Evolutionary conservation across 30 jellyfish, hydroid and myxozoan genomes (phyloP), one percentile per base, ranked within the genome.

Genomic region (Catostylus mosaicus): DNA sequence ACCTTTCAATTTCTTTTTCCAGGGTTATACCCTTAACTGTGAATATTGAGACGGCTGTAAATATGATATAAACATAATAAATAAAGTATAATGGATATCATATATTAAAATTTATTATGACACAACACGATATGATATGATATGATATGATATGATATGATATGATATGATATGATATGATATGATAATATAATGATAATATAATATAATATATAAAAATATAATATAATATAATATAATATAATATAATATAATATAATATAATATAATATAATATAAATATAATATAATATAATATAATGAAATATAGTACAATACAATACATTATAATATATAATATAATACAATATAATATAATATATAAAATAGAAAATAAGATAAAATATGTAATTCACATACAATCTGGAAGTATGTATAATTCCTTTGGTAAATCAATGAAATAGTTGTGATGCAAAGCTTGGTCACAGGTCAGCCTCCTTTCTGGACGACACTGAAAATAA

Each of bases 391-490:
- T 20, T 0, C 30, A 76, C 97, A 56, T 48, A 90, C 97, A 46
- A 65, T 77, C 92, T 9, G 95, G 68, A 26, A 90, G 77, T 16
- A 86, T 51, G 75, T 73, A 47, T 1, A 90, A 50, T 38, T 78
- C 96, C 61, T 73, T 62, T 26, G 97, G 97, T 11, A 90, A 43
- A 59, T 83, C 94, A 24, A 80, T n/a, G 87, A 90, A 90, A 66
- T 73, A 90, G 57, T 23, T 29, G 59, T 90, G 92, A 14, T 82
- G 86, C 46, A 90, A 20, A 18, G 96, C 97, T 35, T 83, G 84
- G 30, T 75, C 90, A 30, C 96, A 90, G 0, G 92, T 70, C 8
- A 90, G 65, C 64, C 97, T 43, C 23, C 31, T 59, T 30, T 67
- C 76, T 9, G 97, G 97, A 51, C 63, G 61, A 50, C 91, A 57